Percentiles rank a stretch among this genome's conserved stretches.
These are phyloP conservation scores for Chaitophorus viminalis DNA, from an alignment of 2,888 invertebrate genomes.

Conservation along the genomic window DNA sequence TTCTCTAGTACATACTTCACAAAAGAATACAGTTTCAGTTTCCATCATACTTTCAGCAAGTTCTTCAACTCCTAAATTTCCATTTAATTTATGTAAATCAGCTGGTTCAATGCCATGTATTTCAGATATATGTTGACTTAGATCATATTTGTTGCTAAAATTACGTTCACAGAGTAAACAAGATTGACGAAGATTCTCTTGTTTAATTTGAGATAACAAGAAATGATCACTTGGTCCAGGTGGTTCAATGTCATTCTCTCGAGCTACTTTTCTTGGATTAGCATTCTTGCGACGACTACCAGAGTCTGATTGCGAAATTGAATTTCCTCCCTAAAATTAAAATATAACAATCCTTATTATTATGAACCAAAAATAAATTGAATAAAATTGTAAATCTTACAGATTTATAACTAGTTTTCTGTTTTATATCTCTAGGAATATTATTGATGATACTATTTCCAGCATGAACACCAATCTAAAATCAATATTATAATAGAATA, in stretches of 20 bases:
- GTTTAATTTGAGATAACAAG: constrained; percentile 48
- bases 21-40: constrained; percentile 69
- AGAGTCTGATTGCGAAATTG: constrained; percentile 35
- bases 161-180: constrained; percentile 64
- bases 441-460: constrained; percentile 42
- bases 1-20: constrained; percentile 69
- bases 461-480: constrained; percentile 48
- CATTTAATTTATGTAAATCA: constrained; percentile 58
- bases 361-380: background rate
- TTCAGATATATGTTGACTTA: constrained; percentile 63
- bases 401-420: constrained; percentile 33
- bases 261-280: constrained; percentile 67
- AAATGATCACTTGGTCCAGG: constrained; percentile 41
- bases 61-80: constrained; percentile 62
- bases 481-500: constrained; percentile 34
- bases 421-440: constrained; percentile 38
- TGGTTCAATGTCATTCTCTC: constrained; percentile 61
- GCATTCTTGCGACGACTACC: constrained; percentile 68
- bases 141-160: constrained; percentile 62
- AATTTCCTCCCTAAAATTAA: constrained; percentile 38
- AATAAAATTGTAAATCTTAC: constrained; percentile 1
- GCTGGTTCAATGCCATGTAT: constrained; percentile 63
- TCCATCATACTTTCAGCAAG: constrained; percentile 67
- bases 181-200: constrained; percentile 56
- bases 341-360: background rate